Evolutionary conservation across 1,140 invertebrate genomes (phyloP).

Genomic region (Drosophila equinoxialis): DNA sequence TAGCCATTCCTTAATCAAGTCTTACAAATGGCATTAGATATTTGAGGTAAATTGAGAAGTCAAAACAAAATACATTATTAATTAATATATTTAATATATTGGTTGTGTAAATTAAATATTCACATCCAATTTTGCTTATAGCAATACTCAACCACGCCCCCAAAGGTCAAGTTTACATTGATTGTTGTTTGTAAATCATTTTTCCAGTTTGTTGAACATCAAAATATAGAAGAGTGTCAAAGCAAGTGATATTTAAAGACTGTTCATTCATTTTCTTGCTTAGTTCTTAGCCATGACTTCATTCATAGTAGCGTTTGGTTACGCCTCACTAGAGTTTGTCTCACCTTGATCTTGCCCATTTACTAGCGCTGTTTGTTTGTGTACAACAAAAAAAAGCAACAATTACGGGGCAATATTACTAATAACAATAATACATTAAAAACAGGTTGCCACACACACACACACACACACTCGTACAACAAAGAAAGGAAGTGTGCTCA

Average conservation of each 20-base stretch:
- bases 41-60: no score
- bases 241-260: not conserved
- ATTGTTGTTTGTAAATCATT: not conserved
- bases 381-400: constrained; percentile 33
- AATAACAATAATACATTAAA: constrained; percentile 12
- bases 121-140: no score
- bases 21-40: no score
- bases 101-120: no score
- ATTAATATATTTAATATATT: no score
- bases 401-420: constrained; percentile 36
- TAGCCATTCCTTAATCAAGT: no score
- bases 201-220: not conserved
- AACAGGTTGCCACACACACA: constrained; percentile 42
- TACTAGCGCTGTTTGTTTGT: constrained; percentile 32
- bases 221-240: not conserved
- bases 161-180: not conserved
- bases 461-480: not conserved
- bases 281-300: constrained; percentile 25
- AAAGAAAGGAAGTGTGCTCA: constrained; percentile 16
- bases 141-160: no score
- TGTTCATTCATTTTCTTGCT: constrained; percentile 8
- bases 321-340: constrained; percentile 51
- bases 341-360: constrained; percentile 70
- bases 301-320: constrained; percentile 39
- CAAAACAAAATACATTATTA: no score